These are phyloP conservation scores for Gortyna flavago DNA, from an alignment of 2,888 invertebrate genomes.

Conservation along the genomic window DNA sequence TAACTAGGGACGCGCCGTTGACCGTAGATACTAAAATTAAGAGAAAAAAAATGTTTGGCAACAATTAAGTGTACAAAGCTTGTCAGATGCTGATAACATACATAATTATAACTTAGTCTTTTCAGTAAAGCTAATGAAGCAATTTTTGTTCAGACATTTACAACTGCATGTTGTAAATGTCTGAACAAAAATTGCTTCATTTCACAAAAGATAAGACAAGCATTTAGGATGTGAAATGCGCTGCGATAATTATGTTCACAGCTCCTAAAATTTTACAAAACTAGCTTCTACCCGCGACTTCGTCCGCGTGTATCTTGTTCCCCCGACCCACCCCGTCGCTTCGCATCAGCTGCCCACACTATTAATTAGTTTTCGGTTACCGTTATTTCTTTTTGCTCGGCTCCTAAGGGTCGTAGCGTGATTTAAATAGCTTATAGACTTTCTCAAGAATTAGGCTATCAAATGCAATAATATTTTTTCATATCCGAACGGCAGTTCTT, in stretches of 20 bases:
- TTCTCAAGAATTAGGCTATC: not conserved
- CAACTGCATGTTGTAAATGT: too few relatives aligned
- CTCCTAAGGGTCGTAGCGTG: not conserved
- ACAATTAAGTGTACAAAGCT: not conserved
- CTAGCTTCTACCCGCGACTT: not conserved
- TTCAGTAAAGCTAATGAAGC: not conserved
- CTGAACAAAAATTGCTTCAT: too few relatives aligned
- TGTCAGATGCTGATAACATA: conserved; percentile 9
- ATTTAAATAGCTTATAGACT: not conserved
- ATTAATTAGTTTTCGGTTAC: not conserved
- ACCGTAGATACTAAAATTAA: not conserved
- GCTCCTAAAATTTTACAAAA: not conserved
- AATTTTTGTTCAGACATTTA: not conserved
- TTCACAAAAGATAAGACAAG: conserved; percentile 9
- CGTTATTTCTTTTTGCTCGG: not conserved
- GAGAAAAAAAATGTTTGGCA: not conserved
- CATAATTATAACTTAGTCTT: conserved; percentile 4
- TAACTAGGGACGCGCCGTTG: not conserved
- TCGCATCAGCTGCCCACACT: not conserved
- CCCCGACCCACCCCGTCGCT: not conserved
- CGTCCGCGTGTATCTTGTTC: not conserved
- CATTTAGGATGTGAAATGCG: not conserved
- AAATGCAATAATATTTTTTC: not conserved
- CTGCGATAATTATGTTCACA: not conserved
- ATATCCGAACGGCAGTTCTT: not conserved